Conservation (phyloP, 2,113 vertebrate species). For the Catharus bicknelli region DNA sequence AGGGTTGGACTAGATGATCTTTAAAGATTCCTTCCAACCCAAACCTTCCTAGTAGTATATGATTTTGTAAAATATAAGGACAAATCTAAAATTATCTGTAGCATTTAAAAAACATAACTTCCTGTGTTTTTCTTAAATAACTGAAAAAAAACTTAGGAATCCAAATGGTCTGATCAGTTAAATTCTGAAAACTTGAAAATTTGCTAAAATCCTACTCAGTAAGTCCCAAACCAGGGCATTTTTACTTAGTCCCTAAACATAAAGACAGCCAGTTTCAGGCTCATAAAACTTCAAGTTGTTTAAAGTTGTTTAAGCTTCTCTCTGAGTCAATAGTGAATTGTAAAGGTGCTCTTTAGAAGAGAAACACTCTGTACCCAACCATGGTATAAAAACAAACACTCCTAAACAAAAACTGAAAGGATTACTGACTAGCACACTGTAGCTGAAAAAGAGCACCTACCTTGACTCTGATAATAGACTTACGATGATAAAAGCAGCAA, state of each 20-base stretch:
- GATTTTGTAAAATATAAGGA: not conserved
- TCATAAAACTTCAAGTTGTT: not conserved
- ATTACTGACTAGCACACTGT: not conserved
- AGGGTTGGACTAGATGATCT: not conserved
- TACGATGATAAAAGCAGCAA: constrained; percentile 95
- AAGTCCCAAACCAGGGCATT: not conserved
- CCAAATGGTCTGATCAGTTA: not conserved
- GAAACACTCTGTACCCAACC: not conserved
- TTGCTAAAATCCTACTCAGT: not conserved
- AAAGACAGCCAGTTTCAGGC: not conserved
- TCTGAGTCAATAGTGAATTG: not conserved
- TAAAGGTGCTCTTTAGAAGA: not conserved
- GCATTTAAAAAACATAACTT: not conserved
- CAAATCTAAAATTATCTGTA: not conserved
- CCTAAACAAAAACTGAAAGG: not conserved
- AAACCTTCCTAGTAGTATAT: not conserved
- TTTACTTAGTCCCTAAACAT: not conserved
- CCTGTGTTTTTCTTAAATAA: not conserved
- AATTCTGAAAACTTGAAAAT: not conserved
- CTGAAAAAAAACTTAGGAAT: not conserved
- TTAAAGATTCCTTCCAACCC: not conserved
- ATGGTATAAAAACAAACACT: not conserved
- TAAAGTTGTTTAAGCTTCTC: not conserved
- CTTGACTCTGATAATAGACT: constrained; percentile 87
- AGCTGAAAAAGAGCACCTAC: constrained; percentile 70